Evolutionary conservation across 2,113 vertebrate species (phyloP), one percentile per base, ranked within the genome.

Genomic region (Monopterus albus): DNA sequence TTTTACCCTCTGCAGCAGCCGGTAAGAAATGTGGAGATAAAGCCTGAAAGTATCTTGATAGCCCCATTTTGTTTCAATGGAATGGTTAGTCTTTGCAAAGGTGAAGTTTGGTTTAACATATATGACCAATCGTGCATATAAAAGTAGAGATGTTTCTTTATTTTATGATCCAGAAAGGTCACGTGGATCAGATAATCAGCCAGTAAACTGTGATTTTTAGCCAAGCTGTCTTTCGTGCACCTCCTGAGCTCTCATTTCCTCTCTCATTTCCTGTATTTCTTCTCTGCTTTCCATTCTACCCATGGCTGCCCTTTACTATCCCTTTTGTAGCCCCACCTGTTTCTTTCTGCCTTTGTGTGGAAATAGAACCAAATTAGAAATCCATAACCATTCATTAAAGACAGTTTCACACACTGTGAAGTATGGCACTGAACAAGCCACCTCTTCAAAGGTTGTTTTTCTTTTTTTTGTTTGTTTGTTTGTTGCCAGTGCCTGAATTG

Each of bases 201-300:
- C 55, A 57, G 74, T 36, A 40, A 75, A 77, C n/a, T 50, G 23
- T 9, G 7, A 11, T 36, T 71, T 43, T 81, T 60, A 47, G 39
- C 58, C 47, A 1, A 29, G 40, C 67, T 46, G 63, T 56, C 36
- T 28, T 38, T 18, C 45, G 15, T 39, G 67, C 61, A 8, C n/a
- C 14, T 36, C 74, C 23, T 39, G 61, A 74, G 63, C 67, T 80
- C 70, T 78, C 64, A 77, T 72, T 84, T 82, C 78, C 87, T 84
- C 45, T 36, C 65, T 58, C 13, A 20, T 63, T 88, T 81, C 75
- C 84, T 86, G 52, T 47, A 10, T 33, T 63, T 50, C 23, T 7
- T 52, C 74, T 57, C 33, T 55, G 21, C n/a, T 79, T 26, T 67
- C 47, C 61, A 73, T 83, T 83, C 64, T 63, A 28, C 55, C 70